Evolutionary conservation across 2,888 invertebrate genomes (phyloP).

Genomic region (Protonemura montana): DNA sequence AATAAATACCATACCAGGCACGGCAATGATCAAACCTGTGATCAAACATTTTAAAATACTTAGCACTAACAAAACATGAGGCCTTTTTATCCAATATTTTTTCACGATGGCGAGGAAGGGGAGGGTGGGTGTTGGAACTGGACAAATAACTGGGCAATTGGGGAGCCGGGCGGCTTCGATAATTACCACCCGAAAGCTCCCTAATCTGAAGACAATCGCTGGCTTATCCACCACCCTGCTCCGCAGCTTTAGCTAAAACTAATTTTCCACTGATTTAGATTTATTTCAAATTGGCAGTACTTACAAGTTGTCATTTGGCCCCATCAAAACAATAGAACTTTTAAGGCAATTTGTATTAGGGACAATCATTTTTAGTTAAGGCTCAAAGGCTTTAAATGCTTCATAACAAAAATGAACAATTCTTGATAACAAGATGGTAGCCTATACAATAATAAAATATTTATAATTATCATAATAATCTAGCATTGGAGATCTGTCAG

Average conservation of each 20-base stretch:
- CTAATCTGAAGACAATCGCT: too few relatives aligned
- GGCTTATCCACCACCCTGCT: background rate
- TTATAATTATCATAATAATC: background rate
- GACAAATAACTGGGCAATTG: too few relatives aligned
- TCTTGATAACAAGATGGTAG: background rate
- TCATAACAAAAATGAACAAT: background rate
- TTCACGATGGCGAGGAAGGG: too few relatives aligned
- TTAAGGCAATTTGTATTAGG: conserved; percentile 17
- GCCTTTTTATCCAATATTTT: too few relatives aligned
- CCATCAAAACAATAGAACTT: conserved; percentile 20
- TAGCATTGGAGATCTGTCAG: conserved; percentile 17
- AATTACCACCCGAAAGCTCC: too few relatives aligned
- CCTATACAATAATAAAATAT: background rate
- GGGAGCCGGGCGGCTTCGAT: too few relatives aligned
- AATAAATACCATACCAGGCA: too few relatives aligned
- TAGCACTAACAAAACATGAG: too few relatives aligned
- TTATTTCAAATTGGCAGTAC: background rate
- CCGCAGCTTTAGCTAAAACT: conserved; percentile 1
- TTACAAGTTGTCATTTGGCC: conserved; percentile 15
- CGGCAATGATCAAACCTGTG: too few relatives aligned
- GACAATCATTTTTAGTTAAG: conserved; percentile 2
- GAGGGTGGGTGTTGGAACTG: too few relatives aligned
- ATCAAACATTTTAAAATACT: too few relatives aligned
- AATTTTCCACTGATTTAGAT: background rate
- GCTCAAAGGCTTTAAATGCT: conserved; percentile 4